Evolutionary conservation across 2,113 vertebrate genomes (phyloP).

Genomic region (Thinocorus orbignyianus): DNA sequence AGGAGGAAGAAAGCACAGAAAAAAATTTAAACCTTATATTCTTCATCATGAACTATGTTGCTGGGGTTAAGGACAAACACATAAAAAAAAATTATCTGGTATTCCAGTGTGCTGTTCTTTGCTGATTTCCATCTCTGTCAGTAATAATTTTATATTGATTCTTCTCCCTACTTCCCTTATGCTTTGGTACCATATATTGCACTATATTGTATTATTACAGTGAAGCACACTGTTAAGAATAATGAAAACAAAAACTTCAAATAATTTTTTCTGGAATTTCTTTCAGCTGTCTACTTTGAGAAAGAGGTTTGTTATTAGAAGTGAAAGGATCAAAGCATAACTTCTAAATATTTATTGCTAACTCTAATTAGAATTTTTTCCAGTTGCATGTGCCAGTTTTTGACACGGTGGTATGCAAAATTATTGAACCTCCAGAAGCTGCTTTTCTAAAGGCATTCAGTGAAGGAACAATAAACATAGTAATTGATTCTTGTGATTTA

Average conservation of each 20-base stretch:
- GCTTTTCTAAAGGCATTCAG: slow-evolving; percentile 1
- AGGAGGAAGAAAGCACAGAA: background rate
- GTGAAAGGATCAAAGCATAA: background rate
- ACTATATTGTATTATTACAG: background rate
- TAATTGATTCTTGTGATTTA: slow-evolving; percentile 46
- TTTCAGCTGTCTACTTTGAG: background rate
- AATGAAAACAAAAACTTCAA: background rate
- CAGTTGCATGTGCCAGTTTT: background rate
- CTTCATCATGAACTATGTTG: background rate
- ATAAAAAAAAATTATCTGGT: background rate
- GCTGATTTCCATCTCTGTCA: background rate
- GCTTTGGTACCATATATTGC: background rate
- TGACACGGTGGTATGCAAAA: background rate
- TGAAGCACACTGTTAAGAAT: background rate
- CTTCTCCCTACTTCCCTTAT: background rate
- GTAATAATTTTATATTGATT: background rate
- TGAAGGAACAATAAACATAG: background rate
- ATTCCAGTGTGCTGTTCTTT: background rate
- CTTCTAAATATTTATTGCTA: slow-evolving; percentile 28
- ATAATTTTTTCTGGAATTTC: background rate
- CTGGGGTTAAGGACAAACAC: background rate
- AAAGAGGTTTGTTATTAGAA: background rate
- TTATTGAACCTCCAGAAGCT: slow-evolving; percentile 1
- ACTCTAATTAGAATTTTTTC: slow-evolving; percentile 19
- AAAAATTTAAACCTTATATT: background rate